These are phyloP conservation scores for Listronotus bonariensis DNA, from an alignment of 1,140 invertebrate genomes.

Conservation along the genomic window DNA sequence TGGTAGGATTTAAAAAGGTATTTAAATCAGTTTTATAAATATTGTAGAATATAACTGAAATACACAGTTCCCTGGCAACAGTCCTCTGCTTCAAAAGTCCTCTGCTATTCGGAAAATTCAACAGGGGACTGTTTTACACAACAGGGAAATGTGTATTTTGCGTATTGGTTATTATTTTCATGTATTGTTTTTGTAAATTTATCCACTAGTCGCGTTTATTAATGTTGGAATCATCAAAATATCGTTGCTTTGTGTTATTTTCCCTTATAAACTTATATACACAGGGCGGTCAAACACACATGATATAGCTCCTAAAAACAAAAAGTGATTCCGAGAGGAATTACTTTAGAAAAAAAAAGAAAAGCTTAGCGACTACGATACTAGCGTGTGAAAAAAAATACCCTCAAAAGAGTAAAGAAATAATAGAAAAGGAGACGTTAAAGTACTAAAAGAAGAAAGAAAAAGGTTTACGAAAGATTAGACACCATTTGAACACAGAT, in stretches of 20 bases:
- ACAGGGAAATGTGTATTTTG: constrained; percentile 8
- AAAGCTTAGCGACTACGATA: constrained; percentile 42
- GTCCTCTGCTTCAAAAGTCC: constrained; percentile 9
- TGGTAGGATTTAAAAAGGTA: not conserved
- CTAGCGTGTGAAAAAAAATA: constrained; percentile 42
- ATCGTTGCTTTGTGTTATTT: constrained; percentile 2
- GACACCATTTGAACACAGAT: constrained; percentile 35
- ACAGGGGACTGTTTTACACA: constrained; percentile 6
- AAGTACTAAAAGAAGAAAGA: constrained; percentile 39
- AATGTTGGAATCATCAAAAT: not conserved
- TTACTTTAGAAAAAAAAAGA: constrained; percentile 38
- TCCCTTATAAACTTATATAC: not conserved
- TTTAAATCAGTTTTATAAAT: not conserved
- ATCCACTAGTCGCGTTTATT: not conserved
- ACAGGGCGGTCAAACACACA: not conserved
- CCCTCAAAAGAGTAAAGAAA: constrained; percentile 43
- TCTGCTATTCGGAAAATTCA: constrained; percentile 5
- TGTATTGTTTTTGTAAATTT: too few relatives aligned
- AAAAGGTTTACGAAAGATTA: constrained; percentile 41
- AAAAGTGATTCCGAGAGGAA: not conserved
- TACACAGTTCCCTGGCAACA: constrained; percentile 9
- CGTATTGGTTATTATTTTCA: not conserved
- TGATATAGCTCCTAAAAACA: constrained; percentile 3
- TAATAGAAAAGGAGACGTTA: constrained; percentile 42
- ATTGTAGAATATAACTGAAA: not conserved